Evolutionary conservation across 2,113 vertebrate species (phyloP), one percentile per base, ranked within the genome.

Genomic region (Rhinopomastus cyanomelas): DNA sequence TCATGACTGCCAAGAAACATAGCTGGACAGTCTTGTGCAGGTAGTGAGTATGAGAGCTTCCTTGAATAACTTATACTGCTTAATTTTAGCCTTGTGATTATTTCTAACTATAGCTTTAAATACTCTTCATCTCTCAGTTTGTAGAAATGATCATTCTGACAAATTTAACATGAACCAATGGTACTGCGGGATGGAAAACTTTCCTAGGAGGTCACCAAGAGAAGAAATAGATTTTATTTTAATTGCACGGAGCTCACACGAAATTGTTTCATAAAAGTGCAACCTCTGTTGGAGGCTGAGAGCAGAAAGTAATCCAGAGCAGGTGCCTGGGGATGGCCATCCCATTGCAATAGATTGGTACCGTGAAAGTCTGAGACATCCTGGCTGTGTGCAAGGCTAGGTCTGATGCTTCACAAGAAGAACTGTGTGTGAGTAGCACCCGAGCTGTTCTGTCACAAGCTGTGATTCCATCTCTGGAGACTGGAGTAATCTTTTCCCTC

Each of bases 251-350:
- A 69, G 11, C 32, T 78, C 57, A 61, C 18, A 37, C n/a, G 10
- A n/a, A 87, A 15, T 52, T 81, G 26, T 42, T 89, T 61, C 29
- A 65, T 39, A 73, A n/a, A 81, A 61, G 19, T 22, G 5, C 32
- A 69, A 62, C 9, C 8, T n/a, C 19, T 69, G 22, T 56, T 23
- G 69, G 53, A 78, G 60, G 49, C 18, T 30, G 37, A 52, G 30
- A 44, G 7, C 2, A 5, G 16, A 32, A 34, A 37, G 5, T 9
- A 25, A 34, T 44, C 16, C 15, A 0, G 0, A 44, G 20, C 36
- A 20, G 6, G 29, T 52, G 15, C 46, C 26, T 77, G 65, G 25
- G 26, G 23, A 4, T 42, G 29, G 12, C 11, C 32, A 12, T 37
- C 37, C 51, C 39, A 11, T 32, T 74, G 78, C 66, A 44, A 32